These are phyloP conservation scores for Nomada hirtipes DNA, from an alignment of 2,888 invertebrate species.

Conservation along the genomic window DNA sequence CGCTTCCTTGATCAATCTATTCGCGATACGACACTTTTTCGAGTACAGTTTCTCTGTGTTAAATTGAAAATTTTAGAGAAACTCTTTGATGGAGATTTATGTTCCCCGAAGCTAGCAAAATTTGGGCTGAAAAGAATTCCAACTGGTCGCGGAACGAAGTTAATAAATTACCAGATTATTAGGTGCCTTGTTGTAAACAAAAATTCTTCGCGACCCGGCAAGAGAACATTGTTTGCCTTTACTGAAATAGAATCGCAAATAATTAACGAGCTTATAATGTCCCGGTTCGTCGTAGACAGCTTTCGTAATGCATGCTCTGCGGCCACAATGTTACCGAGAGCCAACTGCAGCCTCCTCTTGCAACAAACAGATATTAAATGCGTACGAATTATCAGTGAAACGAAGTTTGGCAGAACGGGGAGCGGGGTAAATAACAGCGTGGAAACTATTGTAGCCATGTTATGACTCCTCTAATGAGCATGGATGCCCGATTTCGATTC, in stretches of 20 bases:
- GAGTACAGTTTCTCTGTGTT: background rate
- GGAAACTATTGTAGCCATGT: conserved; percentile 15
- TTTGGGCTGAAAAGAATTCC: no score
- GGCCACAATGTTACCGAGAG: conserved; percentile 61
- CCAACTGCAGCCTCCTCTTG: conserved; percentile 52
- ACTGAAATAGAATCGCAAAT: background rate
- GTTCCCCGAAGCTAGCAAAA: no score
- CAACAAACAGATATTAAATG: conserved; percentile 44
- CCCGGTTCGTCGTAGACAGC: conserved; percentile 32
- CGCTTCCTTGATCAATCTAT: background rate
- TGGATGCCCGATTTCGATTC: conserved; percentile 32
- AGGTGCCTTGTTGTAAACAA: no score
- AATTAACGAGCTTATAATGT: conserved; percentile 3
- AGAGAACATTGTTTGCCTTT: background rate
- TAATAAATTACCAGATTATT: no score
- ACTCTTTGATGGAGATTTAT: background rate
- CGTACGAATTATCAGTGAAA: no score
- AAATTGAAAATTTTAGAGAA: background rate
- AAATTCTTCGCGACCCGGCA: no score
- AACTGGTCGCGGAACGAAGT: no score
- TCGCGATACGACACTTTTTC: background rate
- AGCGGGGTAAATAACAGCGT: conserved; percentile 18
- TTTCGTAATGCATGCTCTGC: conserved; percentile 61
- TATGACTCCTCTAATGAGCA: conserved; percentile 25
- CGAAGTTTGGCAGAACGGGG: no score